These are phyloP conservation scores for Cydia amplana DNA, from an alignment of 1,140 invertebrate species.

Conservation along the genomic window DNA sequence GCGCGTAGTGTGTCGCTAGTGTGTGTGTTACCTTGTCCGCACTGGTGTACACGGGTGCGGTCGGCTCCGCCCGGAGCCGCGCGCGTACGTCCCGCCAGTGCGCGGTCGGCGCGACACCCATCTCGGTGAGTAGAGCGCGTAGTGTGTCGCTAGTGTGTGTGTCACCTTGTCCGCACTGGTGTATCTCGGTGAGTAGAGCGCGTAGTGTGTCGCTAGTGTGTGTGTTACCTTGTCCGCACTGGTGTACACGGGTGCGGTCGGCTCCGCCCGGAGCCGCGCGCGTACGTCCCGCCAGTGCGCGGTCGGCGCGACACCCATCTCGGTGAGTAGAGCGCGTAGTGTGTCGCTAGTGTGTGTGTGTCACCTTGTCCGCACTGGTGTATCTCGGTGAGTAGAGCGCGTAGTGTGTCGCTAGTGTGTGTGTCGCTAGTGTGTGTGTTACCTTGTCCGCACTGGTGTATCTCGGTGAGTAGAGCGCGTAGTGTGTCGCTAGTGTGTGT, in stretches of 20 bases:
- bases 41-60: conserved; percentile 94
- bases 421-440: too few relatives aligned
- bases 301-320: conserved; percentile 85
- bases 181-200: conserved; percentile 83
- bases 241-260: conserved; percentile 93
- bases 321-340: conserved; percentile 91
- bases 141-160: conserved; percentile 90
- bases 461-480: conserved; percentile 67
- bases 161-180: conserved; percentile 90
- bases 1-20: too few relatives aligned
- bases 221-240: conserved; percentile 87
- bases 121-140: conserved; percentile 89
- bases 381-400: conserved; percentile 88
- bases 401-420: too few relatives aligned
- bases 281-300: conserved; percentile 96
- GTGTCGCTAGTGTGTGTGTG: too few relatives aligned
- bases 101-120: conserved; percentile 85
- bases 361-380: too few relatives aligned
- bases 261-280: conserved; percentile 94
- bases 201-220: neutral
- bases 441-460: too few relatives aligned
- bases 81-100: conserved; percentile 96
- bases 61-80: conserved; percentile 93
- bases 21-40: conserved; percentile 84
- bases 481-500: neutral